Evolutionary conservation across 2,113 vertebrate genomes (phyloP), one percentile per base, ranked within the genome.

Genomic region (Blennius ocellaris): DNA sequence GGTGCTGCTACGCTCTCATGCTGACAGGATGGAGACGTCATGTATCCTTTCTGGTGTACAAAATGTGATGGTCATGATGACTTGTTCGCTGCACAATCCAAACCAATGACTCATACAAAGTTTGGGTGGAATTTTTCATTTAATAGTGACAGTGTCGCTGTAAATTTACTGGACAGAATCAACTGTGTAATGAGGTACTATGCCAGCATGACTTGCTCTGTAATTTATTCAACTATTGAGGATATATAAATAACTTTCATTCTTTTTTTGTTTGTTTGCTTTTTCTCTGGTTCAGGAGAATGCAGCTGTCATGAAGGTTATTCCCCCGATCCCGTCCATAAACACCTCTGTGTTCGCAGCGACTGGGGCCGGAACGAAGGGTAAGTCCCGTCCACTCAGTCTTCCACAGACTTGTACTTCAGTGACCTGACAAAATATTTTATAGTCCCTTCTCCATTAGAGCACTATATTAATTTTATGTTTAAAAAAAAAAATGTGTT

Each of bases 361-460:
- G 96, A 99, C 93, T 99, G 98, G 98, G 97, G 96, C 60, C 97
- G 96, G 76, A 99, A 98, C 1, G 97, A 99, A 87, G 98, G 98
- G 98, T 99, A 91, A 95, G 96, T 75, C 62, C 47, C 36, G 3
- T 57, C 47, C 44, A 38, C 57, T 51, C 17, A 5, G 50, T 76
- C 51, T 53, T 76, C 51, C 37, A 53, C 62, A 53, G 2, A 30
- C 21, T 30, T 30, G 21, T 30, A 30, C 47, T 53, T 41, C 36
- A 56, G 37, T 16, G 55, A 41, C 62, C 49, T 56, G 21, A 36
- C 0, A 6, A 37, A 58, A 43, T 11, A 44, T 52, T 66, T 54
- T 6, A 6, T 11, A 44, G 47, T 47, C 15, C 6, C 16, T 21
- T 10, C 16, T 39, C 40, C 43, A 58, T 69, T 47, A 63, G 16